Evolutionary conservation across 2,113 vertebrate genomes (phyloP), one percentile per base, ranked within the genome.

Genomic region (Pyrgilauda ruficollis): DNA sequence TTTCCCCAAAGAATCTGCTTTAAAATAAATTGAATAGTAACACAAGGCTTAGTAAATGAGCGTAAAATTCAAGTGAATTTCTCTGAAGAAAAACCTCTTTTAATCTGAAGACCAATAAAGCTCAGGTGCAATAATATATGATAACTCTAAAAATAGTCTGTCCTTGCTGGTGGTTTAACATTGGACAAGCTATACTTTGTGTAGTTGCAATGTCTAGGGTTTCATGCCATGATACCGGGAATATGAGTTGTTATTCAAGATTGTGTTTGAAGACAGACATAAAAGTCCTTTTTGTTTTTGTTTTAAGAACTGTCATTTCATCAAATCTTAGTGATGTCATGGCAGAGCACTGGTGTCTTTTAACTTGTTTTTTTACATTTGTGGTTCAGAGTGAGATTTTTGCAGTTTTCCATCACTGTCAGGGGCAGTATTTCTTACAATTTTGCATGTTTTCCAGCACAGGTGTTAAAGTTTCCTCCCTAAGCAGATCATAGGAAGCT

Each of bases 11-110:
- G 98, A 98, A 96, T 96, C 93, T 90, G 66, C 96, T 97, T 98
- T 97, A 98, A 98, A 97, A 98, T 97, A 98, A 98, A 98, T 98
- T 97, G 96, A 98, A 97, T 91, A 95, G 94, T 91, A 98, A 91
- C 96, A 90, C 92, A 96, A 95, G 91, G 97, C 94, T 97, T 95
- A 94, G 85, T 93, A 97, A 98, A 96, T 96, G 95, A 97, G 97
- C 89, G 87, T 92, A 97, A 97, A 97, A 98, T 96, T 96, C 97
- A 97, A 86, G 96, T 94, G 95, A 98, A 96, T 96, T 96, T 93
- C 96, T 98, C 92, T 55, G n/a, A 97, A 95, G 91, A 86, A 97
- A 97, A 98, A 90, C 85, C 91, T 97, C 83, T 97, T 96, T 97
- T 98, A 97, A 97, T 97, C 94, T 97, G 95, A 97, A 97, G 97